Base-by-base conservation (phyloP, 2,888 invertebrate genomes). In the Atrina japonica region DNA sequence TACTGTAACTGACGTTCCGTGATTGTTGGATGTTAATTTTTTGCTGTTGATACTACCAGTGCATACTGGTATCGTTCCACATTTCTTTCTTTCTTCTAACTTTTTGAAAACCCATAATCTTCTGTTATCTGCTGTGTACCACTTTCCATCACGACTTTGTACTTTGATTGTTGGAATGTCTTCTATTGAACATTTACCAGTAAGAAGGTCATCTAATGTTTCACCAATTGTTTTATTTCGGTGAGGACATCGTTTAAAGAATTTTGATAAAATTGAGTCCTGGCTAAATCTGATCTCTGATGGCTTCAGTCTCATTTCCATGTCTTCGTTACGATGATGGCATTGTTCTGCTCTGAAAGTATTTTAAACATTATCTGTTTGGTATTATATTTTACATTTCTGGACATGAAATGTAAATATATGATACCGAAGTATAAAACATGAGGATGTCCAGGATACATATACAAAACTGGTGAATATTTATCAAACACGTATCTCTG, bases 41-140 rank as follows among this genome's bases (percentile, higher is more conserved):
- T 30, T 50, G 2, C 21, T 5, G 16, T 30, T 30, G 14, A 61
- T 40, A 18, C 1, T 18, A 25, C 16, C 18, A 11, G 35, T 50
- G 11, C 6, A n/a, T 23, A 14, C 0, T 14, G 40, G 50, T 18
- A 55, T 66, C 14, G 16, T 45, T 1, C 40, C 21, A 58, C 52
- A 59, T 50, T 25, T 27, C 25, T 56, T 63, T 6, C 55, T 18
- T 7, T 55, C 47, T 3, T 68, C 61, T 0, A 55, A 29, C 9
- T 61, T 63, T 52, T 50, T 23, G 55, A 68, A 68, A n/a, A 68
- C 56, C 68, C 68, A 68, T 3, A 68, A 21, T 55, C 68, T 40
- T 16, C 68, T 43, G 35, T 68, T 68, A 35, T 68, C 68, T 2
- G 47, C n/a, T 18, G 68, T 61, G 3, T 45, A 61, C 61, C 61